Conservation (phyloP, 2,113 vertebrate species). For the Catharus bicknelli region DNA sequence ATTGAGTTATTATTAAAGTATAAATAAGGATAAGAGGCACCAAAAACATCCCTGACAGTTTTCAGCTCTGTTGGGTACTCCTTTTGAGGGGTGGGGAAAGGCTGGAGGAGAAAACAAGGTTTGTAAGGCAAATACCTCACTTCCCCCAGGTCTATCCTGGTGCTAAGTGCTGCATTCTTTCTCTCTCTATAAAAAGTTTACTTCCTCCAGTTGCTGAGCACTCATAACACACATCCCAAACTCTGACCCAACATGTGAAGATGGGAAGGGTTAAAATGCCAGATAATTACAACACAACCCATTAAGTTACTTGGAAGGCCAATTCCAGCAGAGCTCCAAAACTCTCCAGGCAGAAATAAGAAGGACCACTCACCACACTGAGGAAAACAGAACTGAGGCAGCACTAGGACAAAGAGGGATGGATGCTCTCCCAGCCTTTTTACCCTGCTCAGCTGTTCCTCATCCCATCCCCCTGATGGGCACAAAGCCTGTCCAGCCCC, state of each 20-base stretch:
- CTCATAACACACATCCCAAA: background rate
- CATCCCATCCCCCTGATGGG: accelerated
- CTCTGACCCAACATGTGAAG: accelerated
- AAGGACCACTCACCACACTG: accelerated
- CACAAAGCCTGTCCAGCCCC: background rate
- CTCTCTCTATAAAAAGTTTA: background rate
- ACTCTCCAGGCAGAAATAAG: background rate
- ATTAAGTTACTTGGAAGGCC: background rate
- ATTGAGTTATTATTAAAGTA: too few species aligned
- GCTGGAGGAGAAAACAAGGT: background rate
- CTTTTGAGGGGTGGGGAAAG: background rate
- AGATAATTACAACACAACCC: background rate
- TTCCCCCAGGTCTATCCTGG: background rate
- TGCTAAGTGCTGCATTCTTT: background rate
- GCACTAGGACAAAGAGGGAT: accelerated
- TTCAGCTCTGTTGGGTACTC: background rate
- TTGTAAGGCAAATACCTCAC: background rate
- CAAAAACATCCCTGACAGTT: background rate
- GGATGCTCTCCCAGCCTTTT: accelerated
- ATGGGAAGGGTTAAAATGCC: background rate
- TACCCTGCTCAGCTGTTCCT: background rate
- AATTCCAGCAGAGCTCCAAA: background rate
- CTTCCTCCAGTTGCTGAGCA: background rate
- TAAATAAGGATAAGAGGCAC: background rate
- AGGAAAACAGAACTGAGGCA: accelerated